Evolutionary conservation across 2,113 vertebrate species (phyloP).

Genomic region (Sinocyclocheilus rhinocerous): DNA sequence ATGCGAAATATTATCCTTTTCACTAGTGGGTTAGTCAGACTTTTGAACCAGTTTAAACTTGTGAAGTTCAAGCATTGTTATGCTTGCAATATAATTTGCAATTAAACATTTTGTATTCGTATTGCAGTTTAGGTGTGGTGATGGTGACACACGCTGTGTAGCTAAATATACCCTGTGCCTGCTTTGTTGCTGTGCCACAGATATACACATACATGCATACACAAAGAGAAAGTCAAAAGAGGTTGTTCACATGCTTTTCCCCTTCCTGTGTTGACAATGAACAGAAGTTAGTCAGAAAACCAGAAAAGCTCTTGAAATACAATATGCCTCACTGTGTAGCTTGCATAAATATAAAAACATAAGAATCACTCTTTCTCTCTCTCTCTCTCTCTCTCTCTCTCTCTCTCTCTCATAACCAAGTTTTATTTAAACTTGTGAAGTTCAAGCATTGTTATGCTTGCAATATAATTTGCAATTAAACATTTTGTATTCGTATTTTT

Average conservation of each 20-base stretch:
- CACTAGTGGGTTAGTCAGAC: not conserved
- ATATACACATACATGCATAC: slow-evolving; percentile 4
- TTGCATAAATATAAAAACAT: not conserved
- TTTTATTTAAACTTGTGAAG: not conserved
- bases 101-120: too few relatives aligned
- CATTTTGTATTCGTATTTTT: too few relatives aligned
- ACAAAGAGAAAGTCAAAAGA: slow-evolving; percentile 21
- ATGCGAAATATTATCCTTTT: too few relatives aligned
- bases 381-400: too few relatives aligned
- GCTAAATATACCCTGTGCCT: slow-evolving; percentile 67
- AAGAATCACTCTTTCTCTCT: not conserved
- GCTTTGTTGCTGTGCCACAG: slow-evolving; percentile 30
- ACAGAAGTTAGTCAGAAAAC: not conserved
- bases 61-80: too few relatives aligned
- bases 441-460: not conserved
- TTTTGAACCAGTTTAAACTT: not conserved
- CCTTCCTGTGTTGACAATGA: slow-evolving; percentile 27
- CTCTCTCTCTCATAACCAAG: too few relatives aligned
- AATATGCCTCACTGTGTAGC: not conserved
- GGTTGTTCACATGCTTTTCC: slow-evolving; percentile 12
- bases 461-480: not conserved
- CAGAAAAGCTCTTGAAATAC: not conserved
- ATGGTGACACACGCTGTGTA: slow-evolving; percentile 12
- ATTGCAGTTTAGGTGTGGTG: slow-evolving; percentile 25
- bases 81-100: too few relatives aligned